Evolutionary conservation across 1,140 invertebrate genomes (phyloP).

Genomic region (Heliconius hermathena): DNA sequence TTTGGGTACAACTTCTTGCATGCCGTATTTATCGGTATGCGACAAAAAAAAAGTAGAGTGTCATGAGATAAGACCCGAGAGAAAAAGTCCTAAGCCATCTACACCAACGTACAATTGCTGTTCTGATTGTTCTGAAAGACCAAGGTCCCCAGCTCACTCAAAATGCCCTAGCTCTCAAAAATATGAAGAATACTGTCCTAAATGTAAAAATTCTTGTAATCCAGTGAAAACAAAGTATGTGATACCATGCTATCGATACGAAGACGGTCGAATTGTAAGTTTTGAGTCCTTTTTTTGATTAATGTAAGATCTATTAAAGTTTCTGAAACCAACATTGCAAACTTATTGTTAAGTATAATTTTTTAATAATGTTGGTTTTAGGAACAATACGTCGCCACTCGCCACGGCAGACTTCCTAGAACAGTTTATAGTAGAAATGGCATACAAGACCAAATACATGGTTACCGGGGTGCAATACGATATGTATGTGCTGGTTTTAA

Average conservation of each 20-base stretch:
- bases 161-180: conserved; percentile 15
- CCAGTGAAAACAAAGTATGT: conserved; percentile 73
- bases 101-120: conserved; percentile 27
- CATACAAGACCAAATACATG: conserved; percentile 72
- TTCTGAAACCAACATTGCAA: conserved; percentile 56
- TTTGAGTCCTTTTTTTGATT: not conserved
- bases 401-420: conserved; percentile 63
- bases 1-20: conserved; percentile 47
- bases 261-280: conserved; percentile 76
- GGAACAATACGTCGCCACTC: conserved; percentile 72
- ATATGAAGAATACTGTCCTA: conserved; percentile 39
- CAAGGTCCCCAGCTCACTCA: not conserved
- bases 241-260: conserved; percentile 73
- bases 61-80: conserved; percentile 48
- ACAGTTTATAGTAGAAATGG: conserved; percentile 70
- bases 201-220: conserved; percentile 51
- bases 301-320: conserved; percentile 6
- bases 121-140: conserved; percentile 21
- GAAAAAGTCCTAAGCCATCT: conserved; percentile 19
- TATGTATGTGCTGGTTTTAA: conserved; percentile 58
- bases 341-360: not conserved
- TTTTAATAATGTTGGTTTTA: conserved; percentile 66
- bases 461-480: conserved; percentile 65
- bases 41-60: conserved; percentile 49
- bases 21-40: conserved; percentile 60